Evolutionary conservation across 2,888 invertebrate species (phyloP).

Genomic region (Dendrolimus pini): DNA sequence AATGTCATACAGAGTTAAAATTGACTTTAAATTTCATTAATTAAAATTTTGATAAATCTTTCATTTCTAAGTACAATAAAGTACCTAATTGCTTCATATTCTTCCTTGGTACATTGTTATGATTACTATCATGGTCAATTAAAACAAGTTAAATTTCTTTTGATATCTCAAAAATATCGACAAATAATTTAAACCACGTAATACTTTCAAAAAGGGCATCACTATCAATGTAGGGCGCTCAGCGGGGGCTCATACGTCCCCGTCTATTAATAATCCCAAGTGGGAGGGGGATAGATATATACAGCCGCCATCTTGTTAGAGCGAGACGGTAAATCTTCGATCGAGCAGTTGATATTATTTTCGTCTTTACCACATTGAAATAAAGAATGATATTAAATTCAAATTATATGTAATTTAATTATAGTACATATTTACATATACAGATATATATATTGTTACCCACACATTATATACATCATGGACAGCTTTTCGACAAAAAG

Average conservation of each 20-base stretch:
- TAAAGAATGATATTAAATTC: background rate
- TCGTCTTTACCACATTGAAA: background rate
- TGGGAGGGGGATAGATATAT: slow-evolving; percentile 35
- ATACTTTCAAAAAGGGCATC: background rate
- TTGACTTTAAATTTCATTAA: too few species aligned
- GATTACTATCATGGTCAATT: too few species aligned
- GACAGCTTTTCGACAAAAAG: background rate
- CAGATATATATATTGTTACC: background rate
- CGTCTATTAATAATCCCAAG: slow-evolving; percentile 54
- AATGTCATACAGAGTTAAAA: too few species aligned
- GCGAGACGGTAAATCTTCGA: background rate
- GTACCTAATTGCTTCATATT: too few species aligned
- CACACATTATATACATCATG: background rate
- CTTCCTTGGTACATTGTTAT: too few species aligned
- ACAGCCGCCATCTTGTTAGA: slow-evolving; percentile 9
- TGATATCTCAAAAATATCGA: background rate
- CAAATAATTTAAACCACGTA: background rate
- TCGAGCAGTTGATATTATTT: background rate
- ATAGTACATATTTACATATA: slow-evolving; percentile 7
- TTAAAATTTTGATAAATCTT: too few species aligned
- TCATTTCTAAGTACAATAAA: too few species aligned
- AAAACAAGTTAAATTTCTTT: background rate
- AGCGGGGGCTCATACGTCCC: background rate
- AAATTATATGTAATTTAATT: slow-evolving; percentile 11
- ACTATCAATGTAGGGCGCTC: slow-evolving; percentile 8